Percentiles rank a stretch among this genome's conserved stretches.
These are phyloP conservation scores for Ametastegia equiseti DNA, from an alignment of 2,888 invertebrate genomes.

Conservation along the genomic window DNA sequence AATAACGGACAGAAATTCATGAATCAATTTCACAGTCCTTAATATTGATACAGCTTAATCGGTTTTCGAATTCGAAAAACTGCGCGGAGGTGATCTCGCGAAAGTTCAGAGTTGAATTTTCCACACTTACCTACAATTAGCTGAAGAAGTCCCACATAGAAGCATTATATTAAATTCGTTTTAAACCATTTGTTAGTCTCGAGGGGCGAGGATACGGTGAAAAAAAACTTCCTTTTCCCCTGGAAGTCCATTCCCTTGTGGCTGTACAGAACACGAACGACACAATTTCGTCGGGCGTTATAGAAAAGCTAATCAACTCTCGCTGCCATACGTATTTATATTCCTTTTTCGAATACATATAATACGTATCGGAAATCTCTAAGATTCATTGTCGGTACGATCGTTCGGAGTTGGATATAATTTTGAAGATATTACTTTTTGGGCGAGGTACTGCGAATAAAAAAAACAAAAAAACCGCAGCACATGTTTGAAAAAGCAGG, in stretches of 20 bases:
- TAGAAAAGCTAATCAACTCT: slow-evolving; percentile 24
- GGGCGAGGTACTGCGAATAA: too few relatives aligned
- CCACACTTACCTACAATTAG: too few relatives aligned
- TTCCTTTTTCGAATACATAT: not conserved
- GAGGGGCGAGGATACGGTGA: not conserved
- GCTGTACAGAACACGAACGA: not conserved
- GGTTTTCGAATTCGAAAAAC: not conserved
- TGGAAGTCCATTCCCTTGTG: not conserved
- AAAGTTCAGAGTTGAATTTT: not conserved
- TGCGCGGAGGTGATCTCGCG: not conserved
- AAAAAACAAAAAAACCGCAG: too few relatives aligned
- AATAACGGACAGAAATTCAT: slow-evolving; percentile 3
- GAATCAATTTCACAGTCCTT: not conserved
- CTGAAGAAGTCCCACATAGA: not conserved
- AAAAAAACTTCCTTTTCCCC: not conserved
- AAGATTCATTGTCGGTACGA: not conserved
- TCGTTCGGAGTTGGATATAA: not conserved
- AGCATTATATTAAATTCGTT: not conserved
- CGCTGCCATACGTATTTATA: not conserved
- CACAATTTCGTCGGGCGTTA: slow-evolving; percentile 1
- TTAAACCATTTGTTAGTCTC: not conserved
- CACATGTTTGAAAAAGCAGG: too few relatives aligned
- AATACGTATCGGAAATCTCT: not conserved
- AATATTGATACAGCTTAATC: not conserved
- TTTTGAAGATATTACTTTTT: not conserved